These are phyloP conservation scores for Tyrannus savana DNA, from an alignment of 2,113 vertebrate species.

Conservation along the genomic window DNA sequence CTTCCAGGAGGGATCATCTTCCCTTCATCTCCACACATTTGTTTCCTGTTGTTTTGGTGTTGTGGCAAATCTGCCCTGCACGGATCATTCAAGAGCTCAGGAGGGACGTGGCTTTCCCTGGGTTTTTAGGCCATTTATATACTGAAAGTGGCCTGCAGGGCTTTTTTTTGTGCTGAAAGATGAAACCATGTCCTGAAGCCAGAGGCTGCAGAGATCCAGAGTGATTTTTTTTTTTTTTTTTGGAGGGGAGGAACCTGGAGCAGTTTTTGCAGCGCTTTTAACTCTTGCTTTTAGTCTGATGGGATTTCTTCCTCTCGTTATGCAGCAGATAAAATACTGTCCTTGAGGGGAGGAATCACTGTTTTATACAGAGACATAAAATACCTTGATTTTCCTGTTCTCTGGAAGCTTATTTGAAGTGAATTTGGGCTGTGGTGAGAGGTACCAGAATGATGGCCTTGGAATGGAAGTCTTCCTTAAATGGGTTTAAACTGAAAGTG, in stretches of 20 bases:
- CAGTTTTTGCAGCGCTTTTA: background rate
- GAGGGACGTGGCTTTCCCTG: background rate
- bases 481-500: background rate
- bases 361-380: background rate
- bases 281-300: slow-evolving; percentile 3
- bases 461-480: background rate
- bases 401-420: background rate
- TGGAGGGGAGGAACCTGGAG: background rate
- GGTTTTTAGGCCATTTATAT: background rate
- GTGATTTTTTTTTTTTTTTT: background rate
- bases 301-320: slow-evolving; percentile 38
- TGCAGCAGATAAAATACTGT: slow-evolving; percentile 7
- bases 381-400: background rate
- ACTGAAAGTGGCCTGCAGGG: background rate
- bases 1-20: background rate
- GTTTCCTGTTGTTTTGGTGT: background rate
- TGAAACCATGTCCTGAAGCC: slow-evolving; percentile 3
- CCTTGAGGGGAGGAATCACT: slow-evolving; percentile 15
- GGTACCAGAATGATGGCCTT: background rate
- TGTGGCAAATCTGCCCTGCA: background rate
- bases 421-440: background rate
- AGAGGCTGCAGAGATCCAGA: background rate
- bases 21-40: background rate
- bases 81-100: background rate
- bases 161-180: background rate